A percentile compares a stretch with the other conserved stretches of the same genome.
Conservation (phyloP, 1,140 invertebrate genomes). For the Ceratina australensis region DNA sequence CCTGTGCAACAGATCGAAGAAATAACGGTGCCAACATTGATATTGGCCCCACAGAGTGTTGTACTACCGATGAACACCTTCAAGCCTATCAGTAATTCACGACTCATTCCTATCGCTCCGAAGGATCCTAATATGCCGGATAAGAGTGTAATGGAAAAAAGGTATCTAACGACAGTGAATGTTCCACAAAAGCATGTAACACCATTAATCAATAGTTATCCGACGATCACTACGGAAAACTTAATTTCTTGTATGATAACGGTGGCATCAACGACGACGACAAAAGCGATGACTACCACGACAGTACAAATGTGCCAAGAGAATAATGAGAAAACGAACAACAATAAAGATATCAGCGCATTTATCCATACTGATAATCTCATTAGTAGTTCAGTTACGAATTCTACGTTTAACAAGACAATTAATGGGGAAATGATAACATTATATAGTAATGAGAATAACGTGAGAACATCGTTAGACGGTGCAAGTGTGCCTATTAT, state of each 20-base stretch:
- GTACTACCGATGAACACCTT: constrained; percentile 33
- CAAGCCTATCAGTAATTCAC: constrained; percentile 36
- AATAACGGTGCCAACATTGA: constrained; percentile 68
- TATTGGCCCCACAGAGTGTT: constrained; percentile 68
- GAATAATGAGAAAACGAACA: neutral
- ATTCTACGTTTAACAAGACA: neutral
- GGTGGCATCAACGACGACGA: neutral
- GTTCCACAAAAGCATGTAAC: constrained; percentile 58
- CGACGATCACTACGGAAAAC: neutral
- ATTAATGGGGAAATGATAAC: constrained; percentile 67
- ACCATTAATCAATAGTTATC: neutral
- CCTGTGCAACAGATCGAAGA: constrained; percentile 44
- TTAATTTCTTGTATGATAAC: neutral
- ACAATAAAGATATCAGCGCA: neutral
- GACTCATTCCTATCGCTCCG: constrained; percentile 71
- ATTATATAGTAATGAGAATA: constrained; percentile 68
- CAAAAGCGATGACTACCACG: neutral
- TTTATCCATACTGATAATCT: neutral
- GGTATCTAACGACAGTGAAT: constrained; percentile 67
- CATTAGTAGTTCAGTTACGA: neutral
- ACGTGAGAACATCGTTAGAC: constrained; percentile 49
- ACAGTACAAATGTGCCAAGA: neutral
- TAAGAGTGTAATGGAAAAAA: constrained; percentile 30
- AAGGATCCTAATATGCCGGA: constrained; percentile 44
- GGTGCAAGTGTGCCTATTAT: constrained; percentile 64